Conservation (phyloP, 1,140 invertebrate genomes). For the Magallana angulata region DNA sequence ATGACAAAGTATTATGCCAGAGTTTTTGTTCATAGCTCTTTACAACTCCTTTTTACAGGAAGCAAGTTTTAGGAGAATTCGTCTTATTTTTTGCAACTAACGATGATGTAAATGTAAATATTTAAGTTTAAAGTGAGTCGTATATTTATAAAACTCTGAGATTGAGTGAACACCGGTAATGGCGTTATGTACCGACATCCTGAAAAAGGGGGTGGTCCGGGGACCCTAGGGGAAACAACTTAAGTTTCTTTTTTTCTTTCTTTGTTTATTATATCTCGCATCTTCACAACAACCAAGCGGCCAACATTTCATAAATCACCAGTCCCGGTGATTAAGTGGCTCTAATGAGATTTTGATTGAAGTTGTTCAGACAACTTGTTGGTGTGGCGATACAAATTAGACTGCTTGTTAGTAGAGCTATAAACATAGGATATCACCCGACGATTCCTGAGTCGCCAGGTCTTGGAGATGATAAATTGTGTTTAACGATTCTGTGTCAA, state of each 20-base stretch:
- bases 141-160: constrained; percentile 5
- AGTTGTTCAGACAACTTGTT: constrained; percentile 36
- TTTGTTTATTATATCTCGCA: constrained; percentile 28
- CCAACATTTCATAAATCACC: constrained; percentile 28
- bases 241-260: no score
- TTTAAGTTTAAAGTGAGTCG: constrained; percentile 36
- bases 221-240: neutral
- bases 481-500: constrained; percentile 2
- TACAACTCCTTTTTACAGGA: neutral
- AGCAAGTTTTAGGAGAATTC: neutral
- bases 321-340: constrained; percentile 11
- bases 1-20: no score
- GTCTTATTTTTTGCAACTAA: neutral
- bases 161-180: constrained; percentile 16
- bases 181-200: neutral
- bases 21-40: no score
- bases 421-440: neutral
- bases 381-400: constrained; percentile 33
- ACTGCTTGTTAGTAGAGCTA: constrained; percentile 18
- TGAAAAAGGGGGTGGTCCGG: neutral
- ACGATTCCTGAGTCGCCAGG: constrained; percentile 11
- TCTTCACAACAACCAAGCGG: constrained; percentile 8
- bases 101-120: constrained; percentile 32
- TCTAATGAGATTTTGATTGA: constrained; percentile 27
- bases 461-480: neutral